Percentiles rank a stretch among this genome's conserved stretches.
These are phyloP conservation scores for Cyphomyrus discorhynchus DNA, from an alignment of 2,113 vertebrate species.

Conservation along the genomic window DNA sequence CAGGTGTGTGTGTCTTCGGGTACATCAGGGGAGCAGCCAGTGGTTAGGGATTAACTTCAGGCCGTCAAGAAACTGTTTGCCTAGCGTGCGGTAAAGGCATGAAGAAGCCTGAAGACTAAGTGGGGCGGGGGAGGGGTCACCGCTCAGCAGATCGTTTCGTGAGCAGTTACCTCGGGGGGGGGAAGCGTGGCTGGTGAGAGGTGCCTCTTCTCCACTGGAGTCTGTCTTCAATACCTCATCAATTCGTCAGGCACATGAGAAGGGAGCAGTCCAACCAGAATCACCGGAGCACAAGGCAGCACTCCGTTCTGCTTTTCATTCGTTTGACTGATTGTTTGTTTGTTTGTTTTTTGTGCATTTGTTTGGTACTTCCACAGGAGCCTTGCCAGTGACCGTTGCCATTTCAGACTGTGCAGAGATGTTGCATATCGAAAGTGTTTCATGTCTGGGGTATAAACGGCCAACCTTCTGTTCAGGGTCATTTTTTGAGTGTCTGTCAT, in stretches of 20 bases:
- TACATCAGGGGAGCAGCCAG: neutral
- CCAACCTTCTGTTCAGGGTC: neutral
- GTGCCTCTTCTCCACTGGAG: neutral
- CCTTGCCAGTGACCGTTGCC: neutral
- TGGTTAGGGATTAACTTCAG: neutral
- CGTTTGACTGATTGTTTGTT: neutral
- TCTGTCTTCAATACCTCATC: slow-evolving; percentile 10
- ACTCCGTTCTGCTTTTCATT: neutral
- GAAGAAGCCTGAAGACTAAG: neutral
- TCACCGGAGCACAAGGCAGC: neutral
- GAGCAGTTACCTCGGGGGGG: neutral
- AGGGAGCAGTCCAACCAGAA: neutral
- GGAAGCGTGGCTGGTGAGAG: neutral
- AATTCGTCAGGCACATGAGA: neutral
- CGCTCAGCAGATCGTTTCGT: neutral
- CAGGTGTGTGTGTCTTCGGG: neutral
- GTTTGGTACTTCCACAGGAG: neutral
- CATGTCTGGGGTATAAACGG: neutral
- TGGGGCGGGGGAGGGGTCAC: neutral
- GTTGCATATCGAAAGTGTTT: neutral
- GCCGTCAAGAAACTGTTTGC: neutral
- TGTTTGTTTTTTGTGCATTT: neutral
- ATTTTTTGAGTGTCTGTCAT: neutral
- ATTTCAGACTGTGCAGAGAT: neutral
- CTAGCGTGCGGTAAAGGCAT: slow-evolving; percentile 1